Evolutionary conservation across 2,797 vertebrate genomes (phyloP).

Genomic region (Paedocypris micromegethes): DNA sequence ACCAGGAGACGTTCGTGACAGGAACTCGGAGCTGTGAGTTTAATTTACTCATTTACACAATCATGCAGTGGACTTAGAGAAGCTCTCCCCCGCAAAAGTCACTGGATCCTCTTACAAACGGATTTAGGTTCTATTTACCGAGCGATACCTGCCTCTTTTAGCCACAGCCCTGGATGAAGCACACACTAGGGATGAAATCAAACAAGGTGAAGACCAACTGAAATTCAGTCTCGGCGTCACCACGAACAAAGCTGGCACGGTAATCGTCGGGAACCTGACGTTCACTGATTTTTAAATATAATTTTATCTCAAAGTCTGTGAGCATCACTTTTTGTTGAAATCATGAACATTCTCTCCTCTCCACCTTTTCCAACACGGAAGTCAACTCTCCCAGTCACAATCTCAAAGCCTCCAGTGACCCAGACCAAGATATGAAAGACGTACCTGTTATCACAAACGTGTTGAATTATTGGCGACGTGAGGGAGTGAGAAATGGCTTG

Average conservation of each 20-base stretch:
- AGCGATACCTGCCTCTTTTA: constrained; percentile 42
- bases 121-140: constrained; percentile 46
- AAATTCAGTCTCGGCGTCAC: constrained; percentile 1
- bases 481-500: constrained; percentile 14
- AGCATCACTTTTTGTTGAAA: too few relatives aligned
- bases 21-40: too few relatives aligned
- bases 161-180: constrained; percentile 29
- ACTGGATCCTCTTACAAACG: constrained; percentile 49
- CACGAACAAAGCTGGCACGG: background rate
- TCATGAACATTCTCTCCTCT: too few relatives aligned
- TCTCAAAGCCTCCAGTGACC: too few relatives aligned
- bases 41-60: constrained; percentile 16
- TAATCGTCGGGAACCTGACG: too few relatives aligned
- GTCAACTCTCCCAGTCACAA: too few relatives aligned
- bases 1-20: too few relatives aligned
- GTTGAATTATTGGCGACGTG: background rate
- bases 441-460: too few relatives aligned
- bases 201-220: constrained; percentile 10
- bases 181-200: constrained; percentile 16
- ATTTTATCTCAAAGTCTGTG: too few relatives aligned
- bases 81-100: constrained; percentile 27
- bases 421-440: too few relatives aligned
- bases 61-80: constrained; percentile 22
- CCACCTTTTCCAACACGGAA: too few relatives aligned
- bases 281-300: too few relatives aligned